Base-by-base conservation (phyloP, 2,888 invertebrate species). In the Tenthredo mesomela region DNA sequence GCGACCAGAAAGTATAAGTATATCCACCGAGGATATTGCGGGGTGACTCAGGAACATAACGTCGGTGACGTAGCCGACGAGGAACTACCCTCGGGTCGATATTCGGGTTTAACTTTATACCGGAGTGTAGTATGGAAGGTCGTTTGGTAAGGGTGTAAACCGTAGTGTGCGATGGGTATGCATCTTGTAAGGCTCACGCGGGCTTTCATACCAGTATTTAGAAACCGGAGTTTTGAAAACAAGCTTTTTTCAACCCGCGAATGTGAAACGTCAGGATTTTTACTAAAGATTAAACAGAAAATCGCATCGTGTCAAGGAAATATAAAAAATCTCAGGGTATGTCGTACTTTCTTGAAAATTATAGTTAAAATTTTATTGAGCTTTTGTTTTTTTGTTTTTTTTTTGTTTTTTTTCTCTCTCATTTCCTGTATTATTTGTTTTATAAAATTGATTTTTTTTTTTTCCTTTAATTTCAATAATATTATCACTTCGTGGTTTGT, bases 131-230 rank as follows among this genome's bases (percentile, higher is more conserved):
- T n/a, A 33, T 18, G 29, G 29, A 77, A 77, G 77, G 54, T 54
- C 9, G 77, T 21, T 54, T 54, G 12, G 29, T 77, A 33, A 77
- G 84, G 71, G 71, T 43, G 71, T 43, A 33, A 15, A 7, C 43
- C 65, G 43, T 33, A 78, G 80, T 84, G 33, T 77, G 84, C 61
- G 54, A 92, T 92, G 92, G 92, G 92, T 75, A 87, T 89, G 43
- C 91, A 89, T 86, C 86, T 91, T 61, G 88, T 91, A 21, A 89
- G 86, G 40, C 85, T 92, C 37, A 84, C 89, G 2, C 87, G 89
- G 87, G 86, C 87, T 29, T 86, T 88, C 40, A 84, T 90, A 21
- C 91, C 91, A 54, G 18, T 33, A 15, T 6, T 67, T 67, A 67
- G 5, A 40, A 21, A 73, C 5, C n/a, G 5, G 18, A 43, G 40